Base-by-base conservation (phyloP, 2,888 invertebrate species). In the Ferrisia virgata region DNA sequence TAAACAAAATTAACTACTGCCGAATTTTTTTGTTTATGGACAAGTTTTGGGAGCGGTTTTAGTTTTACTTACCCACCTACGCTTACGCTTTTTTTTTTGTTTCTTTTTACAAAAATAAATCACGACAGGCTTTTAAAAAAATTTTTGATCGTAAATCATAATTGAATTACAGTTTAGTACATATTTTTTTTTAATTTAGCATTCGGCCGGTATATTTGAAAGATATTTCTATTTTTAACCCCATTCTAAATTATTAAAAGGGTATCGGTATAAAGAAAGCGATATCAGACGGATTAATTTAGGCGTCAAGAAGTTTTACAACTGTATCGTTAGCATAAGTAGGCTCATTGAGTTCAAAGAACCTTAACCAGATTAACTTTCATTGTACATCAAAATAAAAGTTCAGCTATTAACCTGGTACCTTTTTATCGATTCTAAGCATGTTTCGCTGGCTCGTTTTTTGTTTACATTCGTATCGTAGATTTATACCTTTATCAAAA, bases 341-440 rank as follows among this genome's bases (percentile, higher is more conserved):
- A 72, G 72, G 47, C 47, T 31, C 53, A 53, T 53, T 64, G 33
- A 33, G 72, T 72, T 72, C 72, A 72, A 72, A 72, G 72, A 72
- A 72, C 72, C 33, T 33, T 13, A 28, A 64, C 28, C 28, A 64
- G 58, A 64, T 64, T 64, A 64, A 13, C 58, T 64, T 64, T 64
- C n/a, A 64, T 64, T 72, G 11, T 72, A 72, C 18, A 8, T 6
- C 18, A 72, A 33, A 72, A 72, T 31, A 33, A 72, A 72, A 72
- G 72, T 72, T 72, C 72, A 72, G 72, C 72, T 72, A 33, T 72
- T 72, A 72, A 72, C 72, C 72, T 72, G 72, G 72, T 33, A 72
- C 72, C 72, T 72, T 72, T 64, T 33, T 64, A 64, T 64, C 64
- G 64, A 64, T 64, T 64, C 31, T 15, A 11, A 64, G 64, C 31